Base-by-base conservation (phyloP, 1,140 invertebrate species). In the Palaemon carinicauda region DNA sequence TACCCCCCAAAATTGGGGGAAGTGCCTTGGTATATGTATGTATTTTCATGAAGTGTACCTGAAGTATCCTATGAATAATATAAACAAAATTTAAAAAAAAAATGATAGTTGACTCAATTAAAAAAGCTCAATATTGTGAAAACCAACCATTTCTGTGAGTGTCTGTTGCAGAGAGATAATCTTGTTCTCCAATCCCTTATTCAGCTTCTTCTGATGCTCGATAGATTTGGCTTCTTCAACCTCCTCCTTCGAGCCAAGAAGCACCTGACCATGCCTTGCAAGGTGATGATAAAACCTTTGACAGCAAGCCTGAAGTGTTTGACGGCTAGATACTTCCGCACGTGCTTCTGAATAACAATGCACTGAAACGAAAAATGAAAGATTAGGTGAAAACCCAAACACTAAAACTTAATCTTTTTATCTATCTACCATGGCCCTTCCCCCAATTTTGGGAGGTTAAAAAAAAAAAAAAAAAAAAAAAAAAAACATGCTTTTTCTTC, bases 151-250 rank as follows among this genome's bases (percentile, higher is more conserved):
- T 87, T 96, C 95, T 79, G 97, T 96, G 85, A 99, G 95, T 88
- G 94, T 95, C 91, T 99, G 97, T 91, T 99, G 98, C 89, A 99
- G 92, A 27, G 95, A 96, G 88, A 99, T 99, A 90, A 99, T 99
- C 93, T 99, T 99, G 92, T 98, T 99, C 92, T 99, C 98, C 71
- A 99, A 92, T 0, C 98, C 98, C 91, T 97, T 97, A 92, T 99
- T 99, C 24, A 99, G 94, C 73, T 96, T 95, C 91, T 98, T 98
- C 54, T 99, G 96, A 91, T 99, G 98, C 90, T 98, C 97, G 31
- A 99, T 95, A 50, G 96, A 97, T 78, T 96, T 94, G 0, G 98
- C 98, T 91, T 99, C 98, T 94, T 93, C 90, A 95, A 97, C 89
- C 98, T 95, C 77, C 94, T 91, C 80, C 94, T 94, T 86, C 95